Evolutionary conservation across 2,888 invertebrate species (phyloP).

Genomic region (Alentia gelatinosa): DNA sequence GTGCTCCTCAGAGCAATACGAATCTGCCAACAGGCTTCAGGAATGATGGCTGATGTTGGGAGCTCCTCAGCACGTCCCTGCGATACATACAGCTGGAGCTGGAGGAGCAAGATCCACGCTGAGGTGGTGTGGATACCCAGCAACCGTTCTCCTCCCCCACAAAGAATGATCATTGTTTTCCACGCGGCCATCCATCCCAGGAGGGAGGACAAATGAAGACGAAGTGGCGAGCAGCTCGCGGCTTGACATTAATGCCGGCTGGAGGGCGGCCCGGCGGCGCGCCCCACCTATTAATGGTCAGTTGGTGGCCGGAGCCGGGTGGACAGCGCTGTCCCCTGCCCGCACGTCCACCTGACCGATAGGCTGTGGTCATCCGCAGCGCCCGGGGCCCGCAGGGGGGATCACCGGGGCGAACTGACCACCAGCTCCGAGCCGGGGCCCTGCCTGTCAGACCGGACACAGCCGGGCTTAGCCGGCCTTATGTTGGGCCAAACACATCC

Average conservation of each 20-base stretch:
- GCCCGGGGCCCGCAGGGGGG: not conserved
- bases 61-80: too few relatives aligned
- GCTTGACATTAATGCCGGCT: slow-evolving; percentile 44
- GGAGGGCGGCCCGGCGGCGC: not conserved
- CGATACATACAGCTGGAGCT: too few relatives aligned
- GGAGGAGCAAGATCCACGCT: too few relatives aligned
- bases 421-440: not conserved
- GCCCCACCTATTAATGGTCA: slow-evolving; percentile 37
- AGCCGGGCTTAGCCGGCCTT: not conserved
- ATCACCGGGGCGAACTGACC: not conserved
- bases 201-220: slow-evolving; percentile 24
- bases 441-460: not conserved
- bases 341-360: slow-evolving; percentile 38
- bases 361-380: slow-evolving; percentile 10
- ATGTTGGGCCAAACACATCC: not conserved
- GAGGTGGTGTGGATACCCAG: too few relatives aligned
- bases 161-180: slow-evolving; percentile 44
- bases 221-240: not conserved
- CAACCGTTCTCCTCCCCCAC: too few relatives aligned
- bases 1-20: too few relatives aligned
- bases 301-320: not conserved
- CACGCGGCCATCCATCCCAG: slow-evolving; percentile 14
- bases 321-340: slow-evolving; percentile 38
- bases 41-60: too few relatives aligned
- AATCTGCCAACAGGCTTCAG: too few relatives aligned